Evolutionary conservation across 2,797 vertebrate species (phyloP).

Genomic region (Gephyroberyx darwinii): DNA sequence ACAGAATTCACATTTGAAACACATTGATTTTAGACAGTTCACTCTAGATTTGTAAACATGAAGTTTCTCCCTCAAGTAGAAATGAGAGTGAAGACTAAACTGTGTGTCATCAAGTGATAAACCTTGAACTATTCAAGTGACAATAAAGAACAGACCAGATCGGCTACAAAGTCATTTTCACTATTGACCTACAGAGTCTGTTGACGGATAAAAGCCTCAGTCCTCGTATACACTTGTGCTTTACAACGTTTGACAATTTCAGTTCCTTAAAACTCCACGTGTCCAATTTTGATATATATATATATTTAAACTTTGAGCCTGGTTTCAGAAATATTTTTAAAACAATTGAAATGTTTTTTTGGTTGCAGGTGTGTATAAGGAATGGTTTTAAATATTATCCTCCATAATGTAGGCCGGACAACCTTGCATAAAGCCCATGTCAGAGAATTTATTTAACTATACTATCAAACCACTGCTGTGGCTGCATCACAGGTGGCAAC

Average conservation of each 20-base stretch:
- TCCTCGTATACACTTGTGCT: too few relatives aligned
- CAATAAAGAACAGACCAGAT: neutral
- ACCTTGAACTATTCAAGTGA: neutral
- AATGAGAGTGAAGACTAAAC: too few relatives aligned
- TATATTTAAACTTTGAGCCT: neutral
- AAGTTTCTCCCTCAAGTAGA: conserved; percentile 21
- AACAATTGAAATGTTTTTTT: too few relatives aligned
- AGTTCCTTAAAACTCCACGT: neutral
- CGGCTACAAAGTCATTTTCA: neutral
- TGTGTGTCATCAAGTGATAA: conserved; percentile 12
- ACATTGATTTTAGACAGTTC: conserved; percentile 50
- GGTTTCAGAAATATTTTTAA: neutral
- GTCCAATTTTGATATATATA: too few relatives aligned
- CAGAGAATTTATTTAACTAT: conserved; percentile 2
- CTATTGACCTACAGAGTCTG: too few relatives aligned
- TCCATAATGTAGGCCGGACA: too few relatives aligned
- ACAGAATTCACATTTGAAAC: conserved; percentile 41
- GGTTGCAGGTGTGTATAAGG: too few relatives aligned
- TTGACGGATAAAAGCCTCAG: too few relatives aligned
- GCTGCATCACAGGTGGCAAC: neutral
- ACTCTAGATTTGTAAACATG: conserved; percentile 60
- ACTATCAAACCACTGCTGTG: conserved; percentile 12
- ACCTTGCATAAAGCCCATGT: too few relatives aligned
- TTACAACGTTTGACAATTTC: neutral
- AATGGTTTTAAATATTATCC: too few relatives aligned